These are phyloP conservation scores for Saguinus imperator DNA, from an alignment of 2,113 vertebrate genomes.

Conservation along the genomic window DNA sequence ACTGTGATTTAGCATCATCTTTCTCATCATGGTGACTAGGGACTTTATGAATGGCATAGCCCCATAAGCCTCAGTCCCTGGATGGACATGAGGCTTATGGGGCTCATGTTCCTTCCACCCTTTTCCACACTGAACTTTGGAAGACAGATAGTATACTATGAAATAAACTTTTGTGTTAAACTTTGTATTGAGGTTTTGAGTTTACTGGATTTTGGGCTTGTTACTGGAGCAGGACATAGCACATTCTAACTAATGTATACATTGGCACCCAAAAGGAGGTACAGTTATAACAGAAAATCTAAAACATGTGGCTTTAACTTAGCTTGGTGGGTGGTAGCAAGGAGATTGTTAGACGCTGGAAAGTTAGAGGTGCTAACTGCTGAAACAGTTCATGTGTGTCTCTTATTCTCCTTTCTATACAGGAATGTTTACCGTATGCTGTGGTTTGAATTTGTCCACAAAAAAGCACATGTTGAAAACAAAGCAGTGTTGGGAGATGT, in stretches of 20 bases:
- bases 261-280: background rate
- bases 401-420: background rate
- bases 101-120: background rate
- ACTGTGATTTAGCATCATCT: background rate
- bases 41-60: background rate
- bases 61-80: background rate
- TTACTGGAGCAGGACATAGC: background rate
- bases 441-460: background rate
- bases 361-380: background rate
- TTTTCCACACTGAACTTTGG: background rate
- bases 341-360: background rate
- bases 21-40: background rate
- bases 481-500: background rate
- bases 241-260: background rate
- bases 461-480: background rate
- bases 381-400: background rate
- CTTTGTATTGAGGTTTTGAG: background rate
- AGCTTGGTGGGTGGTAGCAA: background rate
- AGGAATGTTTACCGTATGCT: background rate
- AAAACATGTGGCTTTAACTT: slow-evolving; percentile 16
- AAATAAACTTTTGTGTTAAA: slow-evolving; percentile 30
- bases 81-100: background rate
- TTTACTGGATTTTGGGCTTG: background rate
- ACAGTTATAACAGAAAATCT: slow-evolving; percentile 1
- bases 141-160: background rate